Percentiles rank a stretch among this genome's conserved stretches.
These are phyloP conservation scores for Metridium senile DNA, from an alignment of 92 coral and sea anemone genomes.

Conservation along the genomic window DNA sequence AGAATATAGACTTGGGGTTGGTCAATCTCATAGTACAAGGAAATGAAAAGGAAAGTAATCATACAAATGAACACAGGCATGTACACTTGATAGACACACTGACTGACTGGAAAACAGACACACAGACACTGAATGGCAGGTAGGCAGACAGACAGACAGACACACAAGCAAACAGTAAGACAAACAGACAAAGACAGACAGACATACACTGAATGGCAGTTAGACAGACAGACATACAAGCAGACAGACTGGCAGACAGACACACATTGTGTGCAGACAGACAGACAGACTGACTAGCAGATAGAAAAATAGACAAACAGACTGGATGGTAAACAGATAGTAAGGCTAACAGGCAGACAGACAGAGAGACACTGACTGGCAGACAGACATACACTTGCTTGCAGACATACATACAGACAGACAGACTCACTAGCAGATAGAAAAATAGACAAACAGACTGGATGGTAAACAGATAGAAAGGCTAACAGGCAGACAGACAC, in stretches of 20 bases:
- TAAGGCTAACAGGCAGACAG: no score
- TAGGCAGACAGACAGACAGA: background rate
- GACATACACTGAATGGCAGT: background rate
- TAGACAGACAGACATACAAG: background rate
- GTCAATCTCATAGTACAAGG: background rate
- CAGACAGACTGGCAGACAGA: background rate
- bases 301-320: background rate
- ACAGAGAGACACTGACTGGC: background rate
- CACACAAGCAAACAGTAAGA: background rate
- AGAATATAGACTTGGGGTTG: background rate
- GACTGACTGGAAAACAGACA: background rate
- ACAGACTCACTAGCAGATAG: background rate
- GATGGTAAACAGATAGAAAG: background rate
- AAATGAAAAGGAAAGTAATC: background rate
- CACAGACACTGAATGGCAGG: background rate
- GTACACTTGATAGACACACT: background rate
- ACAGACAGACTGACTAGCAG: background rate
- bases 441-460: background rate
- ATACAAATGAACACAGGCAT: background rate
- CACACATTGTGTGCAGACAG: background rate
- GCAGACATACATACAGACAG: background rate
- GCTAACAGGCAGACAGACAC: no score
- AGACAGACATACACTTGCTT: background rate
- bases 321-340: background rate
- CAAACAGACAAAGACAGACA: background rate